Base-by-base conservation (phyloP, 2,797 vertebrate species). In the Cheirogaleus major region DNA sequence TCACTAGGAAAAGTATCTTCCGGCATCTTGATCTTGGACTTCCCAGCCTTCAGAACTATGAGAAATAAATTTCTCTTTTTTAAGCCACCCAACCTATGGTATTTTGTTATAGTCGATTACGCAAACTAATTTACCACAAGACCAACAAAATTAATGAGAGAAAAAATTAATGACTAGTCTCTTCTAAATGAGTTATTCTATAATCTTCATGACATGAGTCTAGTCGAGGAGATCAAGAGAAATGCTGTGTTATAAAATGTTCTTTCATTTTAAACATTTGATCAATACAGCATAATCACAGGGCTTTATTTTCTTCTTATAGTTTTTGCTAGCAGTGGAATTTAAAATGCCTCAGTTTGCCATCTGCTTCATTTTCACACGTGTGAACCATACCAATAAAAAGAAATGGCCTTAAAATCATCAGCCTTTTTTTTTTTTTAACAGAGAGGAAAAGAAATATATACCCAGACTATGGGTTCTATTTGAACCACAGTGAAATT, bases 351-450 rank as follows among this genome's bases (percentile, higher is more conserved):
- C 84, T 92, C 88, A 85, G 67, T 96, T 93, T 92, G 83, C 95
- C 96, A 97, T 96, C 97, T 96, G 97, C 92, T 93, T 78, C 88
- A 52, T 69, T 82, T 95, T 85, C 81, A 87, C 45, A 92, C 76
- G 92, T 55, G 87, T 93, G 83, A 95, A n/a, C 27, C 59, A 91
- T 8, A 79, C 73, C 90, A 95, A 52, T 78, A 88, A 90, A 96
- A 91, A 86, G 76, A 82, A 96, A 63, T 32, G 32, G 81, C 15
- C 81, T 96, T 91, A 63, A 75, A 95, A 90, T 50, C 76, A 69
- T 50, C 72, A 69, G 48, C 23, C 57, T 55, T 92, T 94, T 95
- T 89, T 43, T 45, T 63, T 63, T 59, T 59, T 57, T 23, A 59
- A 25, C 25, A 59, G 50, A 90, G 63, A 72, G 17, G 45, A 63